Evolutionary conservation across 2,797 vertebrate genomes (phyloP), one percentile per base, ranked within the genome.

Genomic region (Cyclopterus lumpus): DNA sequence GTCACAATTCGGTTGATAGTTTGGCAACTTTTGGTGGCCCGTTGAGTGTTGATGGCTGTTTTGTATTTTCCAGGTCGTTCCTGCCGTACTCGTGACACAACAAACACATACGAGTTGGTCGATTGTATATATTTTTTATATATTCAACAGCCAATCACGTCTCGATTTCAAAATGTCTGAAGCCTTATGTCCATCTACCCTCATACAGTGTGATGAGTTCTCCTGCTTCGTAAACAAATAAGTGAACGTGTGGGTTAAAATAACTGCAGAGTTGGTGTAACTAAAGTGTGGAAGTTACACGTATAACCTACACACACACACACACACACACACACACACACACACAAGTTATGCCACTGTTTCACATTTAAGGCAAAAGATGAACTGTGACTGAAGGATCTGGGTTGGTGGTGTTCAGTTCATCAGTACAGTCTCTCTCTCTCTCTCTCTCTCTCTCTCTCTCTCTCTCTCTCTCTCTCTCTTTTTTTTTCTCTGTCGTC

Each of bases 361-460:
- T 8, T 63, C 9, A 51, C 22, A 15, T 71, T 66, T 18, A 16
- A 66, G 38, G 38, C 30, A 1, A 5, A 34, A 20, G 34, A 51
- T 58, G 60, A 81, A 53, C 75, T 59, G 68, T 70, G 44, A 63
- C 38, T 67, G 71, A 71, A 57, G 65, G 60, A 73, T 71, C 51
- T 62, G 67, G 20, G 73, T 28, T 46, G 60, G 15, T 67, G 51
- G 14, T 40, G 38, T 67, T 55, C 49, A 44, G 10, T 54, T 73
- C 42, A 51, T 69, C 49, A 40, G 38, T 15, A 40, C 14, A 40
- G 12, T 14, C 11, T 16, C 42, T 2, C 42, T 18, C 16, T 18
- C 42, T 18, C 42, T 11, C n/a, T 5, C 48, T 5, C 48, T n/a
- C 46, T 8, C 46, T n/a, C 18, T 22, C 46, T 49, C 48, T 24